These are phyloP conservation scores for Sinotaia quadrata DNA, from an alignment of 2,888 invertebrate genomes.

Conservation along the genomic window DNA sequence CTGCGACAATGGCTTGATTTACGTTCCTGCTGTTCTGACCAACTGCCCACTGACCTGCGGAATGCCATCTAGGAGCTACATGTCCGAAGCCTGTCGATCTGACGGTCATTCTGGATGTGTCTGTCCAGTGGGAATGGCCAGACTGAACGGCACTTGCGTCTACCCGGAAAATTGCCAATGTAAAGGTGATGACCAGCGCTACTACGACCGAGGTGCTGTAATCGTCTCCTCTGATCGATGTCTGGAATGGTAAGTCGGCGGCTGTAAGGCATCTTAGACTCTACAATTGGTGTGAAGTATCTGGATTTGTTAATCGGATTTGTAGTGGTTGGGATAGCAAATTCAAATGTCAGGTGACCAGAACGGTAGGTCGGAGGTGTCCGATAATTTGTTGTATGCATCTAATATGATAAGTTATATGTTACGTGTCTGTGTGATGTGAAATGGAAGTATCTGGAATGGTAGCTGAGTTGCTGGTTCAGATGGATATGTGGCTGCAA, in stretches of 20 bases:
- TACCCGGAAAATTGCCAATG: constrained; percentile 26
- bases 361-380: too few relatives aligned
- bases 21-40: constrained; percentile 17
- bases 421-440: too few relatives aligned
- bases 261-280: too few relatives aligned
- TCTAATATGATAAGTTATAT: too few relatives aligned
- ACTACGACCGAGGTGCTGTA: constrained; percentile 25
- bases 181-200: constrained; percentile 21
- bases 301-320: too few relatives aligned
- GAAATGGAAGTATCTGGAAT: too few relatives aligned
- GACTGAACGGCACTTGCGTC: constrained; percentile 31
- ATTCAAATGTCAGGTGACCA: too few relatives aligned
- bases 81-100: constrained; percentile 14
- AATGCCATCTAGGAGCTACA: constrained; percentile 23
- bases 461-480: too few relatives aligned
- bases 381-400: too few relatives aligned
- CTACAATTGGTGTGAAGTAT: too few relatives aligned
- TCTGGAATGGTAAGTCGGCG: constrained; percentile 20
- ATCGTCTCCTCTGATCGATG: constrained; percentile 30
- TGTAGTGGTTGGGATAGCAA: too few relatives aligned
- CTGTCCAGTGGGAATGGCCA: constrained; percentile 24
- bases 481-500: too few relatives aligned
- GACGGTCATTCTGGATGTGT: constrained; percentile 28
- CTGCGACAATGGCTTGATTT: constrained; percentile 21
- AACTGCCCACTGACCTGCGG: constrained; percentile 34